Evolutionary conservation across 2,113 vertebrate genomes (phyloP).

Genomic region (Vidua macroura): DNA sequence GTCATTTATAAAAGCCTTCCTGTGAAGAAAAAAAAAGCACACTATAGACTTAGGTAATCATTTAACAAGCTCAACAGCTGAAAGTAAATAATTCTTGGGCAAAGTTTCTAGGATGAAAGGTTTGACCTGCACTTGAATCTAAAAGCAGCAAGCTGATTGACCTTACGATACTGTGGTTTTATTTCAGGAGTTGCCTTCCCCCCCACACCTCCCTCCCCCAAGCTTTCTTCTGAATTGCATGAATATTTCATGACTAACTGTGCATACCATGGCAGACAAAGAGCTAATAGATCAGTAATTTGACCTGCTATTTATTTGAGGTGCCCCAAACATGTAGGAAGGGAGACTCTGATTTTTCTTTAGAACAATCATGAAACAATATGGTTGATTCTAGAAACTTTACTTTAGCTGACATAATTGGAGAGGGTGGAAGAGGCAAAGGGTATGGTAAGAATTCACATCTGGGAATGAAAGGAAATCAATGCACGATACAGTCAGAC

Average conservation of each 20-base stretch:
- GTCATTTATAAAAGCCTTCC: not conserved
- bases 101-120: conserved; percentile 54
- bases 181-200: not conserved
- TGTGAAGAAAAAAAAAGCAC: not conserved
- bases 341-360: conserved; percentile 18
- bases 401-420: conserved; percentile 49
- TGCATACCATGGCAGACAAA: conserved; percentile 43
- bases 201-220: not conserved
- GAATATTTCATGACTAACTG: conserved; percentile 54
- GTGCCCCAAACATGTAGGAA: not conserved
- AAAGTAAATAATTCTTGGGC: conserved; percentile 30
- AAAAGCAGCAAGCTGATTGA: not conserved
- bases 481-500: not conserved
- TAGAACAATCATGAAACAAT: conserved; percentile 19
- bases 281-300: conserved; percentile 53
- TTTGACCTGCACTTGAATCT: not conserved
- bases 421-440: conserved; percentile 15
- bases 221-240: conserved; percentile 37
- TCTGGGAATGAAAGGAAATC: conserved; percentile 23
- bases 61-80: conserved; percentile 37
- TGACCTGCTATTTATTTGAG: conserved; percentile 55
- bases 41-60: conserved; percentile 15
- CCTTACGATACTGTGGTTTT: not conserved
- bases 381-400: conserved; percentile 47
- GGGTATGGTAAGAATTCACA: conserved; percentile 29